phyloP scores from a whole-genome alignment of 2,797 vertebrate genomes.

The Phalloptychus januarius region DNA sequence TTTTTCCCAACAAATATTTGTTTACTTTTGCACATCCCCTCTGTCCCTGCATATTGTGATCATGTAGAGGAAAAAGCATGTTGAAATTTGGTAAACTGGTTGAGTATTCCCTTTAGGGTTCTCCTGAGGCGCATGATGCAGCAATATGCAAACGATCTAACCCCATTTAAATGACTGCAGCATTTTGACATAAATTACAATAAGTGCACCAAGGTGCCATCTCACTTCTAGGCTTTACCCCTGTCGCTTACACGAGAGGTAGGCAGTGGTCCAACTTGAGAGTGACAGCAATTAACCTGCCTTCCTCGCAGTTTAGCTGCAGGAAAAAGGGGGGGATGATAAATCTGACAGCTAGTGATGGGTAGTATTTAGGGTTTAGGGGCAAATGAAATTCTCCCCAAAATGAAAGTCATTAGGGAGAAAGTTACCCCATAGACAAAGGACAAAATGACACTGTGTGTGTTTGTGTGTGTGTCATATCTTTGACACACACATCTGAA shows the following conservation, averaged over 20 bases:
- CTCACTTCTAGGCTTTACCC: slow-evolving; percentile 64
- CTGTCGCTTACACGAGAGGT: slow-evolving; percentile 79
- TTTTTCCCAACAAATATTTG: slow-evolving; percentile 11
- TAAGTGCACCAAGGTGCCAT: slow-evolving; percentile 73
- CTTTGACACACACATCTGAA: slow-evolving; percentile 41
- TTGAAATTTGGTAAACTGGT: slow-evolving; percentile 51
- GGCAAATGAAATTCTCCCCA: slow-evolving; percentile 96
- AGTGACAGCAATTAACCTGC: slow-evolving; percentile 99
- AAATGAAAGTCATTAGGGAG: slow-evolving; percentile 74
- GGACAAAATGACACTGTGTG: slow-evolving; percentile 57
- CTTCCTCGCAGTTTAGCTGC: slow-evolving; percentile 91
- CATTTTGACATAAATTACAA: slow-evolving; percentile 76
- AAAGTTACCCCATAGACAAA: slow-evolving; percentile 74
- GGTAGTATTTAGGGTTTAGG: slow-evolving; percentile 95
- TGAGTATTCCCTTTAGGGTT: slow-evolving; percentile 69
- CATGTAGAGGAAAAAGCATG: slow-evolving; percentile 5
- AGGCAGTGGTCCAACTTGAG: slow-evolving; percentile 97
- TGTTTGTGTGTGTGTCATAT: slow-evolving; percentile 19
- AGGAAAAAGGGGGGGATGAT: slow-evolving; percentile 97
- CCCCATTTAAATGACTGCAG: slow-evolving; percentile 69
- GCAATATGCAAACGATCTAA: slow-evolving; percentile 68
- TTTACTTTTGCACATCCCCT: slow-evolving; percentile 10
- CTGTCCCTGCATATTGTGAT: neutral
- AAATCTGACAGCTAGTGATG: slow-evolving; percentile 98
- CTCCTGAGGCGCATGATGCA: slow-evolving; percentile 66